Percentiles rank a stretch among this genome's conserved stretches.
Evolutionary conservation across 2,888 invertebrate genomes (phyloP).

Genomic region (Gastracanthus pulcherrimus): DNA sequence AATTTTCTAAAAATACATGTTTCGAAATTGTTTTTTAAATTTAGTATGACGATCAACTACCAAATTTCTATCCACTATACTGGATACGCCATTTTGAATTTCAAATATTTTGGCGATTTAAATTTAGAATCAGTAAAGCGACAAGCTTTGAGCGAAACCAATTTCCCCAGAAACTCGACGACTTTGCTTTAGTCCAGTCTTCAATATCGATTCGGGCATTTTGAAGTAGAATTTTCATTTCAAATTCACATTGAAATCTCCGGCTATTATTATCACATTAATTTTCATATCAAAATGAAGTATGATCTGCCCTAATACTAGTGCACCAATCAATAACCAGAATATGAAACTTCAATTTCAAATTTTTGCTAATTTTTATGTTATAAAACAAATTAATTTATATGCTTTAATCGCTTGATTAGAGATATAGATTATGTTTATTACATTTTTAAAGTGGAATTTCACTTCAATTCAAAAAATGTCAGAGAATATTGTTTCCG

Average conservation of each 20-base stretch:
- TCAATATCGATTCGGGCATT: slow-evolving; percentile 5
- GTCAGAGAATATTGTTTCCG: too few species aligned
- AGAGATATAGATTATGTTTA: too few species aligned
- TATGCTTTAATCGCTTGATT: too few species aligned
- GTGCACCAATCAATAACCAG: background rate
- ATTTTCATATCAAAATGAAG: too few species aligned
- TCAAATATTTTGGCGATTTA: slow-evolving; percentile 14
- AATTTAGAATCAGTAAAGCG: slow-evolving; percentile 10
- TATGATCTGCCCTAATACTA: background rate
- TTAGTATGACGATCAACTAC: background rate
- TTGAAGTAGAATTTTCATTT: slow-evolving; percentile 17
- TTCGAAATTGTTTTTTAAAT: background rate
- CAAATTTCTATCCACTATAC: too few species aligned
- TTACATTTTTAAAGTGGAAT: too few species aligned
- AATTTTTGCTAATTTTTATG: background rate
- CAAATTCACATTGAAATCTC: background rate
- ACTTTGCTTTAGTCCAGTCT: background rate
- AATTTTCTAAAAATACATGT: background rate
- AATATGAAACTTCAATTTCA: too few species aligned
- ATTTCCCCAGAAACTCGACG: slow-evolving; percentile 1
- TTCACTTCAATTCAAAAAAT: too few species aligned
- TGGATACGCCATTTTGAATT: background rate
- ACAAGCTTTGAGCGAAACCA: slow-evolving; percentile 14
- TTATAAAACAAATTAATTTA: background rate
- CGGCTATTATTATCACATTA: slow-evolving; percentile 1